phyloP scores from a whole-genome alignment of 2,888 invertebrate genomes.

The Drosophila buzzatii region DNA sequence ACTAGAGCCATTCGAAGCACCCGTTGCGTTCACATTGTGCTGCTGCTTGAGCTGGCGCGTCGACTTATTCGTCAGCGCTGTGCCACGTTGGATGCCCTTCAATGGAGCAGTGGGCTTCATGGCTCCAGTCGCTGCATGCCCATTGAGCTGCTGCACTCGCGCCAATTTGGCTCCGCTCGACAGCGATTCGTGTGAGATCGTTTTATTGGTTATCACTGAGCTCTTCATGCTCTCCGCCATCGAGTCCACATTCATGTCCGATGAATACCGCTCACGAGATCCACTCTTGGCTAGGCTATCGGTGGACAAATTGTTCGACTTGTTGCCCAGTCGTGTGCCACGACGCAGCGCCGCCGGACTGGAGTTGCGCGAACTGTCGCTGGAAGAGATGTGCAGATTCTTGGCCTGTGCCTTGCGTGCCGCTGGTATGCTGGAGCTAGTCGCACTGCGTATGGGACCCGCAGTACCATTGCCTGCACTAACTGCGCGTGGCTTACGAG shows the following conservation, averaged over 20 bases:
- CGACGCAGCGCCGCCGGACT: slow-evolving; percentile 83
- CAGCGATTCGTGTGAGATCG: slow-evolving; percentile 84
- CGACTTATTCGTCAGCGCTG: slow-evolving; percentile 58
- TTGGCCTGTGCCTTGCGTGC: slow-evolving; percentile 70
- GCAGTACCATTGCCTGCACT: slow-evolving; percentile 25
- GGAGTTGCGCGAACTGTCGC: slow-evolving; percentile 84
- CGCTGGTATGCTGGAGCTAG: slow-evolving; percentile 83
- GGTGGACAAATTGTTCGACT: slow-evolving; percentile 84
- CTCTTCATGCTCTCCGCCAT: slow-evolving; percentile 85
- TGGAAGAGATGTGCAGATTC: slow-evolving; percentile 84
- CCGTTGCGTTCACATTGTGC: slow-evolving; percentile 74
- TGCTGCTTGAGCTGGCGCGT: slow-evolving; percentile 77
- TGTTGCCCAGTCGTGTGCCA: slow-evolving; percentile 73
- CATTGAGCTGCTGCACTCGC: slow-evolving; percentile 82
- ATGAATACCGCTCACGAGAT: slow-evolving; percentile 72
- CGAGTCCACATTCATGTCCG: slow-evolving; percentile 83
- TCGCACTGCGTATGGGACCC: slow-evolving; percentile 82
- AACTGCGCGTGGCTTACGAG: slow-evolving; percentile 83
- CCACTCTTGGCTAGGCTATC: slow-evolving; percentile 82
- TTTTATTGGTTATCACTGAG: slow-evolving; percentile 84
- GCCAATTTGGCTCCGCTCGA: slow-evolving; percentile 69
- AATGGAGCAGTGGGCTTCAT: slow-evolving; percentile 17
- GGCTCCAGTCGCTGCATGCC: slow-evolving; percentile 37
- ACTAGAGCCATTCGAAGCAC: slow-evolving; percentile 84
- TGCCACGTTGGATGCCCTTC: slow-evolving; percentile 52